Conservation (phyloP, 1,140 invertebrate species). For the Artemia franciscana region DNA sequence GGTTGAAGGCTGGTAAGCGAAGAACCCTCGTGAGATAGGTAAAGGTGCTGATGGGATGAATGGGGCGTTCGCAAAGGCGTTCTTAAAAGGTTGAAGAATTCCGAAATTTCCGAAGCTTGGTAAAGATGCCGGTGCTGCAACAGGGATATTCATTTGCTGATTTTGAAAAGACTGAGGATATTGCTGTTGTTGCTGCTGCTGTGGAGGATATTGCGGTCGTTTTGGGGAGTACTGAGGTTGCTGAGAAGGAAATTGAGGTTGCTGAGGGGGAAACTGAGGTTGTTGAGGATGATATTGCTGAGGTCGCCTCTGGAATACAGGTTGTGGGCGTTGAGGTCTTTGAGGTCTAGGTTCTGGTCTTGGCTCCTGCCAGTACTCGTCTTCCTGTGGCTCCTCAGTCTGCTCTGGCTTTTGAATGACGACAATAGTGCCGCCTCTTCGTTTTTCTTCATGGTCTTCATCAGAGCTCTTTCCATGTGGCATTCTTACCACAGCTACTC, state of each 20-base stretch:
- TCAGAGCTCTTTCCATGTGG: not conserved
- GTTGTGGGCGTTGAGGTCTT: too few relatives aligned
- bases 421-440: not conserved
- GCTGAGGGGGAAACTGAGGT: not conserved
- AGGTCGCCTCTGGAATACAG: not conserved
- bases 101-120: not conserved
- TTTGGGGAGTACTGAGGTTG: too few relatives aligned
- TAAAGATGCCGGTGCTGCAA: not conserved
- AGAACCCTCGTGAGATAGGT: not conserved
- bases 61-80: not conserved
- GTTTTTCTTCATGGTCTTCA: not conserved
- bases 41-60: not conserved
- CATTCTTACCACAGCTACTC: not conserved
- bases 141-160: not conserved
- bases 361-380: not conserved
- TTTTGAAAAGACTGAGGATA: not conserved
- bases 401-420: not conserved
- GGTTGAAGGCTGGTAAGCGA: constrained; percentile 1
- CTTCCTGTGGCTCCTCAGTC: not conserved
- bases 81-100: not conserved
- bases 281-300: not conserved
- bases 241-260: not conserved
- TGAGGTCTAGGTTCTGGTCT: too few relatives aligned
- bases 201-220: too few relatives aligned
- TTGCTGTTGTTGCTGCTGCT: not conserved